These are phyloP conservation scores for Jaculus jaculus DNA, from an alignment of 2,113 vertebrate species.

Conservation along the genomic window DNA sequence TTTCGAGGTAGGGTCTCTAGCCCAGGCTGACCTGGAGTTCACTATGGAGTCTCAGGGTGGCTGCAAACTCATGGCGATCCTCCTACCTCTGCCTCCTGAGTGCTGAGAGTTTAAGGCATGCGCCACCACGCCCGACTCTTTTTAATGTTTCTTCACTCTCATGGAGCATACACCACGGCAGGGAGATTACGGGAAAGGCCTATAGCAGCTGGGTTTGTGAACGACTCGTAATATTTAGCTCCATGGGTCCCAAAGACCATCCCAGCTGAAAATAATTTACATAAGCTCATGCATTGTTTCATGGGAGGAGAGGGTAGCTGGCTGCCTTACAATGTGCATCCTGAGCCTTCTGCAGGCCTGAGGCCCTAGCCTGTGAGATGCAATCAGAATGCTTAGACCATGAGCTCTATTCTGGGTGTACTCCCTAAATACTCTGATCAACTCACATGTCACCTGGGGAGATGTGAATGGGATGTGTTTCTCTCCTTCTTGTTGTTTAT, in stretches of 20 bases:
- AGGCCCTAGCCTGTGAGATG: background rate
- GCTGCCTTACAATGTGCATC: background rate
- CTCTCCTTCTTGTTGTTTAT: background rate
- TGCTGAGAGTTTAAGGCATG: no score
- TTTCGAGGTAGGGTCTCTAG: no score
- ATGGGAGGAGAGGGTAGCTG: background rate
- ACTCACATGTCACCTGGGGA: background rate
- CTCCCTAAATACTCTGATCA: background rate
- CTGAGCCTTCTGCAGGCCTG: background rate
- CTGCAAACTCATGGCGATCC: no score
- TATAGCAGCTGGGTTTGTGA: background rate
- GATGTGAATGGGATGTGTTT: background rate
- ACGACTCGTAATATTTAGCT: background rate
- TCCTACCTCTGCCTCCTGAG: no score
- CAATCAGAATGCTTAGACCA: background rate
- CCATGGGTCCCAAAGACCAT: background rate
- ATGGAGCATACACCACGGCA: background rate
- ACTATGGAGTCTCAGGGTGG: no score
- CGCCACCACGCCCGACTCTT: background rate
- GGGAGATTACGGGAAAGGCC: background rate
- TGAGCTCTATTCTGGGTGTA: background rate
- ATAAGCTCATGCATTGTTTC: background rate
- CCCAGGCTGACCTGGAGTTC: no score
- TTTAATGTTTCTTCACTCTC: background rate
- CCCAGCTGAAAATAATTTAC: background rate